Percentiles rank a stretch among this genome's conserved stretches.
Conservation (phyloP, 2,113 vertebrate species). For the Brachypteracias leptosomus region DNA sequence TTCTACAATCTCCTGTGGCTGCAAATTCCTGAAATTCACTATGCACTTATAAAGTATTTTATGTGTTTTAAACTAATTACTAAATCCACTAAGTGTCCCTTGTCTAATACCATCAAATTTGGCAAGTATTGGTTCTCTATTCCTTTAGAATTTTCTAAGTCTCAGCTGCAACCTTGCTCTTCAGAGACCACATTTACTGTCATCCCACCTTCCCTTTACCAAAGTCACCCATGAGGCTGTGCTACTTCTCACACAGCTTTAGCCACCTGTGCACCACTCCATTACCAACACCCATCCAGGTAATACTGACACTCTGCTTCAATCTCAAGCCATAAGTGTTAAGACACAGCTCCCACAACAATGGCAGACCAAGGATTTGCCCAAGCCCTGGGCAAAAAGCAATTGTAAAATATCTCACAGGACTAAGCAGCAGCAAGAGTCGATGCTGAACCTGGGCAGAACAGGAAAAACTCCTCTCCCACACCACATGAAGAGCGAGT, state of each 20-base stretch:
- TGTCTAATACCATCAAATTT: not conserved
- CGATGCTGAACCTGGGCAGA: not conserved
- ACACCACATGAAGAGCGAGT: not conserved
- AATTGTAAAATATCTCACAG: rapidly evolving
- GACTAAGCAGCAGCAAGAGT: too few relatives aligned
- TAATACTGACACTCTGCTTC: not conserved
- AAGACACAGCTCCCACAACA: not conserved
- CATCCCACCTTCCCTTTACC: rapidly evolving
- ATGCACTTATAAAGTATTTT: not conserved
- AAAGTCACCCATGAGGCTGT: rapidly evolving
- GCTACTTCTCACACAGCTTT: not conserved
- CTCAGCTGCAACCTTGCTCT: too few relatives aligned
- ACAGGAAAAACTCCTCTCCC: not conserved
- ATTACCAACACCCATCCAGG: rapidly evolving
- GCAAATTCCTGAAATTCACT: not conserved
- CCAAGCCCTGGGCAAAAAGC: not conserved
- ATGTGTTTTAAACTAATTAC: not conserved
- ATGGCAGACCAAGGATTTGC: rapidly evolving
- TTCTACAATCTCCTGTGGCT: not conserved
- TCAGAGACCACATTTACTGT: too few relatives aligned
- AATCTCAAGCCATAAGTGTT: not conserved
- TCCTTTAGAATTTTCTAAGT: not conserved
- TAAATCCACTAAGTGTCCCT: not conserved
- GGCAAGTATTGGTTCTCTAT: too few relatives aligned
- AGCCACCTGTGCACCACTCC: not conserved